Evolutionary conservation across 2,888 invertebrate genomes (phyloP).

Genomic region (Entomobrya proxima): DNA sequence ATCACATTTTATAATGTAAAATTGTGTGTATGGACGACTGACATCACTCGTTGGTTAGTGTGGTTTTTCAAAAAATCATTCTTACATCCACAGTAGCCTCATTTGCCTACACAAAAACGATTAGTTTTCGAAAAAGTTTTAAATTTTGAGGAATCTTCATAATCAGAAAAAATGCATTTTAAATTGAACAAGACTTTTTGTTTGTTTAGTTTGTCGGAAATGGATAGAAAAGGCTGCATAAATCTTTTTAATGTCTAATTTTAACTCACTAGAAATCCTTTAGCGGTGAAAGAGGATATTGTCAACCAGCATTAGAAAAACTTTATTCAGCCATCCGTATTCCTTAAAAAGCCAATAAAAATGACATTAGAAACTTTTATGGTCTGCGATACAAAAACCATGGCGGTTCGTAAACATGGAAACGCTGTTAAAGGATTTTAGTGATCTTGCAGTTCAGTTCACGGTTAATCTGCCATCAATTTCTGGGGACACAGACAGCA

Average conservation of each 20-base stretch:
- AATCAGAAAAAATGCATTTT: no score
- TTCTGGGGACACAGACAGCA: slow-evolving; percentile 1
- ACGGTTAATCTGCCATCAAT: not conserved
- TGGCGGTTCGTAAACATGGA: not conserved
- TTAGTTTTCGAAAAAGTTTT: not conserved
- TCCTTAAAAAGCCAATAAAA: no score
- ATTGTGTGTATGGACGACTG: not conserved
- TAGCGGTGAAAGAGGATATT: no score
- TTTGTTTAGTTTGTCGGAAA: not conserved
- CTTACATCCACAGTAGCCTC: not conserved
- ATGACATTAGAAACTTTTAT: no score
- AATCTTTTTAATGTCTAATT: no score
- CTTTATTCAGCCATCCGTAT: no score
- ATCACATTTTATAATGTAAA: not conserved
- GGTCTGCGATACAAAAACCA: no score
- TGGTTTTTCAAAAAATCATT: not conserved
- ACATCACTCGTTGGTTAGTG: not conserved
- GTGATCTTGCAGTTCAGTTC: not conserved
- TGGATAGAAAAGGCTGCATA: no score
- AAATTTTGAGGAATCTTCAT: not conserved
- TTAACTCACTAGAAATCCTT: no score
- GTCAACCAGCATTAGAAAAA: no score
- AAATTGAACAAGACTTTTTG: not conserved
- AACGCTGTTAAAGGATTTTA: not conserved
- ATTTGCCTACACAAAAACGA: not conserved